phyloP scores from a whole-genome alignment of 2,888 invertebrate genomes.

The Heliconius erato region DNA sequence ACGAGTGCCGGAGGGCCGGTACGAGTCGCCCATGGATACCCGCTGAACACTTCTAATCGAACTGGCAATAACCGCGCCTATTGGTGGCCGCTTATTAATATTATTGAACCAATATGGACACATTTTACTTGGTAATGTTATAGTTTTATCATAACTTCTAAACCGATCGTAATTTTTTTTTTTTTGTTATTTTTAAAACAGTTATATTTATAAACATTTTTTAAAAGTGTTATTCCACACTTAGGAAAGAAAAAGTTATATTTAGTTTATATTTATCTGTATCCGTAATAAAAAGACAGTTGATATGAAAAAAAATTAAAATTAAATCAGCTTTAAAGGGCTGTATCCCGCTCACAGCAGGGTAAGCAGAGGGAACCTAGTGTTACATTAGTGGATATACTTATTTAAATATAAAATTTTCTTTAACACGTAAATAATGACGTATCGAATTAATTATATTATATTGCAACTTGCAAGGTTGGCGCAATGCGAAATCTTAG shows the following conservation, averaged over 20 bases:
- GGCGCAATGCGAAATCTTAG: constrained; percentile 13
- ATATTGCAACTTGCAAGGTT: not conserved
- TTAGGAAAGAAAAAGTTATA: no score
- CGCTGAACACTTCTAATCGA: constrained; percentile 45
- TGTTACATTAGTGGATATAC: not conserved
- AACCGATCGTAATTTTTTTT: not conserved
- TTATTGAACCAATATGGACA: not conserved
- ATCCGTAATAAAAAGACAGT: not conserved
- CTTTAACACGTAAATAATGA: not conserved
- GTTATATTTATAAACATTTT: no score
- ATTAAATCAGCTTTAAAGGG: no score
- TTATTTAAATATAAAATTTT: not conserved
- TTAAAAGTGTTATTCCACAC: no score
- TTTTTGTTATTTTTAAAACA: not conserved
- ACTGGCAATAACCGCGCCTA: constrained; percentile 30
- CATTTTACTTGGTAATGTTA: not conserved
- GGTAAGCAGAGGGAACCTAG: no score
- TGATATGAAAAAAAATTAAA: no score
- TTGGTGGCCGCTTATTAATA: constrained; percentile 6
- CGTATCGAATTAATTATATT: not conserved
- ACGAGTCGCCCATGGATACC: constrained; percentile 36
- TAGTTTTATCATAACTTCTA: not conserved
- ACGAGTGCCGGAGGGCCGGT: constrained; percentile 52
- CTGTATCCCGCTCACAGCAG: no score
- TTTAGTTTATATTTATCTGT: not conserved